Base-by-base conservation (phyloP, 2,797 vertebrate genomes). In the Helostoma temminkii region DNA sequence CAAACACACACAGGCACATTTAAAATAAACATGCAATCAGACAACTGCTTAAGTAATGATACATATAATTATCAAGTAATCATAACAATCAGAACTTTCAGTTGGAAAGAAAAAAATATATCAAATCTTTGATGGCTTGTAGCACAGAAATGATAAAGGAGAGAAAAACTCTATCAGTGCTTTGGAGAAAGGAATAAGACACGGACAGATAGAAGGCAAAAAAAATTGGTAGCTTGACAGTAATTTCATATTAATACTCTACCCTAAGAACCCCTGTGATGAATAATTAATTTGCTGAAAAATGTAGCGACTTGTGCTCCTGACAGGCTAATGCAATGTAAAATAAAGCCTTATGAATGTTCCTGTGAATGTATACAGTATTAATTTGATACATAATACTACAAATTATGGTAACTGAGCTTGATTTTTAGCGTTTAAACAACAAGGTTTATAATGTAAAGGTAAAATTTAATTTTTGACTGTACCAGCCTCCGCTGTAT, bases 221-320 rank as follows among this genome's bases (percentile, higher is more conserved):
- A 69, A 70, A 68, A 76, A 75, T 21, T 34, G 53, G 66, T 60
- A 60, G 34, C 64, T 63, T 85, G 70, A 80, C 76, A 78, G 75
- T 86, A 46, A 78, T 89, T 84, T 89, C 71, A 91, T 89, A 91
- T 91, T 91, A 89, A 91, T 90, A 82, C 56, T 80, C 75, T 50
- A 80, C 88, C 91, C 90, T 91, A 89, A 83, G 76, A 90, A 82
- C 71, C 59, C 54, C 63, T 74, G 18, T 84, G 74, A 88, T 93
- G 73, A 93, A 93, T 93, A 81, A 91, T 92, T 91, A 53, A 92
- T 85, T 53, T 47, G 34, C 58, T 52, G 62, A 63, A 88, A 91
- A 88, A 84, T 87, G 42, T 82, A 84, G 71, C 24, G 49, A 85
- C 90, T 80, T 89, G 63, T 71, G 76, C 68, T 85, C 56, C 61